phyloP scores from a whole-genome alignment of 1,140 invertebrate species.

The Drosophila novamexicana region DNA sequence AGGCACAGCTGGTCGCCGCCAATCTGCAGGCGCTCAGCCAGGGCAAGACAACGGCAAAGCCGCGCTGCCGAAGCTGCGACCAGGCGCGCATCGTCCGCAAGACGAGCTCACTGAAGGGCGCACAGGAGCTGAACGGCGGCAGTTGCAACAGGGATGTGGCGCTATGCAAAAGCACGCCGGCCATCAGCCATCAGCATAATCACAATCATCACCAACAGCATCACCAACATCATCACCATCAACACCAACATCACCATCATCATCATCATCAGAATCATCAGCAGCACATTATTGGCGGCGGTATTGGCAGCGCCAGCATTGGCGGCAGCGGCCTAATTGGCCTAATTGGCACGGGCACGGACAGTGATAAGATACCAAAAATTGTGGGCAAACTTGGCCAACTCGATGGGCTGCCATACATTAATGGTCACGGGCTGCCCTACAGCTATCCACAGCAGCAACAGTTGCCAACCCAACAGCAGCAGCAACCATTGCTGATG shows the following conservation, averaged over 20 bases:
- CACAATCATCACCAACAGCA: conserved; percentile 30
- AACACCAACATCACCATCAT: conserved; percentile 24
- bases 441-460: conserved; percentile 52
- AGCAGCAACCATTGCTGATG: conserved; percentile 58
- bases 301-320: conserved; percentile 71
- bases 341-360: conserved; percentile 36
- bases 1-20: conserved; percentile 66
- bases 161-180: conserved; percentile 73
- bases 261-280: conserved; percentile 36
- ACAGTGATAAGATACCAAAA: conserved; percentile 85
- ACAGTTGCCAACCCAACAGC: conserved; percentile 38
- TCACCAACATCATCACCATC: conserved; percentile 11
- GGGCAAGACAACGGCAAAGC: conserved; percentile 32
- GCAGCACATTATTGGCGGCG: conserved; percentile 47
- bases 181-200: conserved; percentile 58
- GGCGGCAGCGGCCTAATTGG: conserved; percentile 65
- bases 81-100: conserved; percentile 63
- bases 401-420: conserved; percentile 68
- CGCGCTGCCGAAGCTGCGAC: conserved; percentile 59
- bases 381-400: conserved; percentile 84
- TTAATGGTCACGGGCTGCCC: conserved; percentile 61
- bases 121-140: conserved; percentile 58
- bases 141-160: conserved; percentile 26
- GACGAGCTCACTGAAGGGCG: conserved; percentile 69
- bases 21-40: conserved; percentile 64